phyloP scores from a whole-genome alignment of 2,888 invertebrate genomes.

The Willowsia nigromaculata region DNA sequence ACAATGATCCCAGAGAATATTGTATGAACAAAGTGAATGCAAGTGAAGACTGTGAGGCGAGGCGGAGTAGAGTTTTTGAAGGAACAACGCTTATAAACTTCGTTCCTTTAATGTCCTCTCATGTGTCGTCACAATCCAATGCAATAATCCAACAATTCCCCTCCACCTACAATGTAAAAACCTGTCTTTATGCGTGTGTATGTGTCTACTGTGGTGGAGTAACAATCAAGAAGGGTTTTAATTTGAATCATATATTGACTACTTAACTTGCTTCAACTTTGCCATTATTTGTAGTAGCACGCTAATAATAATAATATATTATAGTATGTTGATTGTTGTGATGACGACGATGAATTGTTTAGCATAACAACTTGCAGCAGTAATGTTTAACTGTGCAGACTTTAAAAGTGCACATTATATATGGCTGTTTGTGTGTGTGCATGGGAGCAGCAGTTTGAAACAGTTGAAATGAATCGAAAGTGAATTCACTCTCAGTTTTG shows the following conservation, averaged over 20 bases:
- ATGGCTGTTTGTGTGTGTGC: background rate
- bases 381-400: too few species aligned
- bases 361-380: constrained; percentile 30
- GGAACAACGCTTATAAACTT: background rate
- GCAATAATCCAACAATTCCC: background rate
- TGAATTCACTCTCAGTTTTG: constrained; percentile 69
- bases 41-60: background rate
- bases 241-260: background rate
- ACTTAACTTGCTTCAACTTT: background rate
- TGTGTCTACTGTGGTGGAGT: background rate
- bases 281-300: background rate
- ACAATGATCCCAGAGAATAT: background rate
- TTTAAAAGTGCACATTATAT: background rate
- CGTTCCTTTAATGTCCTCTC: background rate
- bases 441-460: constrained; percentile 21
- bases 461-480: constrained; percentile 67
- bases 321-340: background rate
- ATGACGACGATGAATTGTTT: constrained; percentile 33
- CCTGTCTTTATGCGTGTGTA: background rate
- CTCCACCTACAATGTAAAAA: background rate
- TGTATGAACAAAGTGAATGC: background rate
- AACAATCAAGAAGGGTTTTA: background rate
- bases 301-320: constrained; percentile 26
- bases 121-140: background rate
- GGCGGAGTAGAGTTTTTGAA: background rate